These are phyloP conservation scores for Sebastes kiyomatsui DNA, from an alignment of 2,797 vertebrate species.

Conservation along the genomic window DNA sequence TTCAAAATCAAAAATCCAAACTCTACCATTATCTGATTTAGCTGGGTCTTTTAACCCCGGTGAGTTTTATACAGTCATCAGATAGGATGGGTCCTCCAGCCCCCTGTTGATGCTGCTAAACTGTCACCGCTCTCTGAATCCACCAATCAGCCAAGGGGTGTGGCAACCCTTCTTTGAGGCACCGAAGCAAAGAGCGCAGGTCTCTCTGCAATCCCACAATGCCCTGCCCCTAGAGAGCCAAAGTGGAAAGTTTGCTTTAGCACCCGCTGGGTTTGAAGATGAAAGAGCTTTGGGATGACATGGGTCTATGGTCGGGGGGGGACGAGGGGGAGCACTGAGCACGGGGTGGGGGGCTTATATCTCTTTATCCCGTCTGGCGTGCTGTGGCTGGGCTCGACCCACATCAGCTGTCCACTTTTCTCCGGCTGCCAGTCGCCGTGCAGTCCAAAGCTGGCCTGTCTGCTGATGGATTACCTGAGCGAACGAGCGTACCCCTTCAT, in stretches of 20 bases:
- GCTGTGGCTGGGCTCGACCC: slow-evolving; percentile 67
- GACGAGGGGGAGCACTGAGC: slow-evolving; percentile 48
- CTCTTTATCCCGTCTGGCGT: slow-evolving; percentile 86
- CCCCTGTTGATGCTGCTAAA: slow-evolving; percentile 48
- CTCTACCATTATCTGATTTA: background rate
- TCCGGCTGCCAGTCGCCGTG: slow-evolving; percentile 67
- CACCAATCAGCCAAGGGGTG: slow-evolving; percentile 57
- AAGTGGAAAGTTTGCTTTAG: slow-evolving; percentile 86
- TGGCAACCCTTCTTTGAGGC: slow-evolving; percentile 57
- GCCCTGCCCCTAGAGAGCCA: slow-evolving; percentile 69
- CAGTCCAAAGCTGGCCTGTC: slow-evolving; percentile 82
- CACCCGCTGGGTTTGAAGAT: slow-evolving; percentile 79
- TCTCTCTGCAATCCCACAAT: slow-evolving; percentile 66
- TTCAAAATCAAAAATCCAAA: background rate
- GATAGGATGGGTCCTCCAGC: slow-evolving; percentile 17
- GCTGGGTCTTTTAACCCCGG: background rate
- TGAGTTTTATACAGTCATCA: slow-evolving; percentile 41
- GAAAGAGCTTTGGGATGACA: slow-evolving; percentile 80
- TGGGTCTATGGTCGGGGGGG: slow-evolving; percentile 61
- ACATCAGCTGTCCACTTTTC: slow-evolving; percentile 80
- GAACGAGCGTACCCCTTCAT: slow-evolving; percentile 62
- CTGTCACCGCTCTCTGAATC: slow-evolving; percentile 47
- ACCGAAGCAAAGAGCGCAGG: slow-evolving; percentile 42
- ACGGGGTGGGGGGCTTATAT: slow-evolving; percentile 70
- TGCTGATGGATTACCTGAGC: slow-evolving; percentile 83